Base-by-base conservation (phyloP, 2,888 invertebrate genomes). In the Syrista parreyssii region DNA sequence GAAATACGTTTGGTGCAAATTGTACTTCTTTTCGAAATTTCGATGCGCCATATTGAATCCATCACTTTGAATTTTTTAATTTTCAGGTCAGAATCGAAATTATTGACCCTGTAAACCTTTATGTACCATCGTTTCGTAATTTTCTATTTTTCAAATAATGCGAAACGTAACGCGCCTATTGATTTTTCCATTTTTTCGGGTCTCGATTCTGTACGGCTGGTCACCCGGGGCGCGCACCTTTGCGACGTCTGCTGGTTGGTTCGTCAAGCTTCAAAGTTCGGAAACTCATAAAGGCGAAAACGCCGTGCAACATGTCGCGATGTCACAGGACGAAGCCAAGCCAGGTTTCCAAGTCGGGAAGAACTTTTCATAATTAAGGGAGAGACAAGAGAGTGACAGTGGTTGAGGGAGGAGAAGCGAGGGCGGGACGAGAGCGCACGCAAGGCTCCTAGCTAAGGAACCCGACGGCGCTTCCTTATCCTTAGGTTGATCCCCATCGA, bases 301-400 rank as follows among this genome's bases (percentile, higher is more conserved):
- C n/a, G 78, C 68, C 71, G 69, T 55, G 55, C 55, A 55, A 9
- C 55, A 55, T 55, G 55, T 55, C 55, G 55, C 55, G 55, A 23
- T 55, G 55, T 55, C 55, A 23, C 72, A 23, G 32, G 73, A 75
- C 73, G 75, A 77, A 55, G 75, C 33, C 11, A 55, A 55, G 40
- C 36, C 31, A 34, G 72, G 76, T 12, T 33, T 30, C 71, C 71
- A 31, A 31, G 75, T 73, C 74, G 74, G 74, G 40, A 75, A 71
- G 69, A 81, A 78, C 82, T 84, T 84, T 84, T 85, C 80, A 82
- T 82, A 85, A 86, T 86, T 84, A 78, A 82, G 77, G 80, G 81
- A 82, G 55, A 55, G 55, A 55, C 55, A 55, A 55, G 55, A 23
- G 55, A 55, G 9, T 55, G 55, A 55, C 55, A 55, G 55, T 55